Conservation (phyloP, 2,888 invertebrate genomes). For the Agapetus fuscipes region DNA sequence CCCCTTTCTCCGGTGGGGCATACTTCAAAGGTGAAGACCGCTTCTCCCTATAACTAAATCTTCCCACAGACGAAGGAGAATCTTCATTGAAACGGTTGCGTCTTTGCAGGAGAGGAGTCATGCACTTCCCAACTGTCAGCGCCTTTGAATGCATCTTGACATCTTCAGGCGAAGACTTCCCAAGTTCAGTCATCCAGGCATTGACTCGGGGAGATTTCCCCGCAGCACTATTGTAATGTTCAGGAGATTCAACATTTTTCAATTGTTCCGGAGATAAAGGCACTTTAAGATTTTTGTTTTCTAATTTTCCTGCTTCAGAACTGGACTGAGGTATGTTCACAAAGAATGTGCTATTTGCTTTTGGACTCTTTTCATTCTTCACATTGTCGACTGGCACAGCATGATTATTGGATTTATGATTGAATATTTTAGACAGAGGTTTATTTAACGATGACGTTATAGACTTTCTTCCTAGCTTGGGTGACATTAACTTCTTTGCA, state of each 20-base stretch:
- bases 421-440: constrained; percentile 18
- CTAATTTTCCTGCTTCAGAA: constrained; percentile 1
- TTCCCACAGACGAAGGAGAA: constrained; percentile 25
- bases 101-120: constrained; percentile 40
- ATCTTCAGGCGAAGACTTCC: no score
- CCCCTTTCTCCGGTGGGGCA: constrained; percentile 9
- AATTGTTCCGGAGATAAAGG: constrained; percentile 5
- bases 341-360: constrained; percentile 20
- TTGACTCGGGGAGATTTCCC: constrained; percentile 5
- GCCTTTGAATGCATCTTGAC: constrained; percentile 4
- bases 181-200: constrained; percentile 10
- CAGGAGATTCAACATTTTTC: no score
- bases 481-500: constrained; percentile 36
- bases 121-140: constrained; percentile 34
- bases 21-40: constrained; percentile 26
- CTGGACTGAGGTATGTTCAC: constrained; percentile 12
- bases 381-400: background rate
- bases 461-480: constrained; percentile 33
- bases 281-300: constrained; percentile 3
- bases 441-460: constrained; percentile 9
- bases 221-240: constrained; percentile 1
- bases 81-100: constrained; percentile 28
- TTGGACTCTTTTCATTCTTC: constrained; percentile 12
- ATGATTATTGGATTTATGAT: constrained; percentile 6
- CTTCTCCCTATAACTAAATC: constrained; percentile 37